Conservation (phyloP, 30 jellyfish, hydroid and myxozoan genomes). For the Chironex yamaguchii region DNA sequence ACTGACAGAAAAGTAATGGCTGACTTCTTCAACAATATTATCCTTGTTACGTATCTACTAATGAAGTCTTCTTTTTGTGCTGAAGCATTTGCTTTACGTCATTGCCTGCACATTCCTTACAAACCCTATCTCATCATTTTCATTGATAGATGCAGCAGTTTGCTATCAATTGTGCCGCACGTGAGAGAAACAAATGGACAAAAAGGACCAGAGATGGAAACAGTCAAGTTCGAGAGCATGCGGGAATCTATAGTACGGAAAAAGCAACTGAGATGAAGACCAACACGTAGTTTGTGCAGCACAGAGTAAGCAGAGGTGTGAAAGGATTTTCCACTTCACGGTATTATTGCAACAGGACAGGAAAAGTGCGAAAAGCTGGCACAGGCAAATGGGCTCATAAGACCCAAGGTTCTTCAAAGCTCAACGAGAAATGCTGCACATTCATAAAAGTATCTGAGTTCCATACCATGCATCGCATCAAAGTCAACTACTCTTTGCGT, state of each 20-base stretch:
- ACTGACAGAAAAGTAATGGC: too few species aligned
- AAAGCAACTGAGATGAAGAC: conserved; percentile 45
- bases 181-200: too few species aligned
- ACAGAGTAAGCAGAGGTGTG: neutral
- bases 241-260: too few species aligned
- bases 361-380: conserved; percentile 4
- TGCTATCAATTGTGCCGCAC: too few species aligned
- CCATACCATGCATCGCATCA: neutral
- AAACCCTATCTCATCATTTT: too few species aligned
- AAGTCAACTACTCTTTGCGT: conserved; percentile 11
- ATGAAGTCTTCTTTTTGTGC: too few species aligned
- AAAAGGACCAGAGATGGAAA: neutral
- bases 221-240: too few species aligned
- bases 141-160: too few species aligned
- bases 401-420: conserved; percentile 49
- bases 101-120: too few species aligned
- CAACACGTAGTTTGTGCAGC: conserved; percentile 55
- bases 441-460: conserved; percentile 30
- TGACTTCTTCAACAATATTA: too few species aligned
- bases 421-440: conserved; percentile 41
- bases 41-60: too few species aligned
- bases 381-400: conserved; percentile 21
- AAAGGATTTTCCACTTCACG: neutral
- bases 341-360: conserved; percentile 63
- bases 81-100: too few species aligned